Evolutionary conservation across 2,888 invertebrate genomes (phyloP).

Genomic region (Ariolimax columbianus): DNA sequence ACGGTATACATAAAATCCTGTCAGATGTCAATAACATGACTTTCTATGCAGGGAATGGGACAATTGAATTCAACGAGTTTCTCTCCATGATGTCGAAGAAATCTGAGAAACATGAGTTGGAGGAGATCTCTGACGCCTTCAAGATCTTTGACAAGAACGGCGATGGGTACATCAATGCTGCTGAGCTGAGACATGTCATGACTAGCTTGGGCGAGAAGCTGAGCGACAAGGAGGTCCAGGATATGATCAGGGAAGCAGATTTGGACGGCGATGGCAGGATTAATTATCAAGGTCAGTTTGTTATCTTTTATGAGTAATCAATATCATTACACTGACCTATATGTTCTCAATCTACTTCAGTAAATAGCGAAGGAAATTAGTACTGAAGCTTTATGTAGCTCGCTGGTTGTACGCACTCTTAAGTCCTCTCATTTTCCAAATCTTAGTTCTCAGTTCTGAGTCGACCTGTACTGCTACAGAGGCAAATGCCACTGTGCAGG

Average conservation of each 20-base stretch:
- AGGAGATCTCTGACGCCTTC: conserved; percentile 57
- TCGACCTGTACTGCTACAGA: too few species aligned
- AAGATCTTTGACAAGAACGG: conserved; percentile 59
- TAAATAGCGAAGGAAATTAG: too few species aligned
- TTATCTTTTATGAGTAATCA: too few species aligned
- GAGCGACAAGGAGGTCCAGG: conserved; percentile 58
- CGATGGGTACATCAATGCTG: conserved; percentile 57
- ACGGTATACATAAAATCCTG: neutral
- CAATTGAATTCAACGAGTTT: conserved; percentile 99
- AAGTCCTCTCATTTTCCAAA: too few species aligned
- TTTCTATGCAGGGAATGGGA: conserved; percentile 91
- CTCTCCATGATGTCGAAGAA: conserved; percentile 99
- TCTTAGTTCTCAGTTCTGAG: too few species aligned
- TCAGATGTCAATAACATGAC: neutral
- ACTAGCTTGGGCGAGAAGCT: conserved; percentile 56
- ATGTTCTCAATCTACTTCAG: too few species aligned
- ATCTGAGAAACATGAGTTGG: conserved; percentile 80
- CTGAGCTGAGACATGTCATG: conserved; percentile 58
- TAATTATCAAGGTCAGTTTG: conserved; percentile 61
- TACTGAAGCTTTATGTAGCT: too few species aligned
- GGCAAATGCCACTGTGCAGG: too few species aligned
- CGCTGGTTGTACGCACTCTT: too few species aligned
- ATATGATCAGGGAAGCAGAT: conserved; percentile 81
- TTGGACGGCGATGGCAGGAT: conserved; percentile 94
- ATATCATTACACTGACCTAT: too few species aligned